phyloP scores from a whole-genome alignment of 2,113 vertebrate species.

The Tragelaphus strepsiceros region DNA sequence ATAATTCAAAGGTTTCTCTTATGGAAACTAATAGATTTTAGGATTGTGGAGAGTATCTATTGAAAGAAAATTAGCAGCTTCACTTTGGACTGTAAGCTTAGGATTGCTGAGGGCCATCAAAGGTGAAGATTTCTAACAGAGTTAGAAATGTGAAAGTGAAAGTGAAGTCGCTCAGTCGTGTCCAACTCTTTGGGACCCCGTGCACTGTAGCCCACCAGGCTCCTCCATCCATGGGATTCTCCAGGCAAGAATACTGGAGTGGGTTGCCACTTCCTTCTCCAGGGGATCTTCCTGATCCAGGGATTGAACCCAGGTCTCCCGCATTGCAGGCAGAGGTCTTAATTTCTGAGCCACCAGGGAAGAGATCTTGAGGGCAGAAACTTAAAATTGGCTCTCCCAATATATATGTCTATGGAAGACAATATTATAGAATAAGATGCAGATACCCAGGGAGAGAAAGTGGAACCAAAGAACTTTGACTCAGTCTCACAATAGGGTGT shows the following conservation, averaged over 20 bases:
- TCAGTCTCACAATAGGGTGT: not conserved
- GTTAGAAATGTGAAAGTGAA: not conserved
- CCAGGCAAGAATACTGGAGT: no score
- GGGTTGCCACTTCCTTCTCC: no score
- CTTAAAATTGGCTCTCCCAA: not conserved
- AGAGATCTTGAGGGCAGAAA: not conserved
- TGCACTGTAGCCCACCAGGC: no score
- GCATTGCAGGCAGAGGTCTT: no score
- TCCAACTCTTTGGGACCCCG: no score
- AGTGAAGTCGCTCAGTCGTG: no score
- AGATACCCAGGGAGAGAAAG: not conserved
- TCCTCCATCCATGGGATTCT: no score
- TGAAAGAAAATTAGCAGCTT: slow-evolving; percentile 5
- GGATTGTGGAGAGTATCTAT: not conserved
- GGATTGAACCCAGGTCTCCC: no score
- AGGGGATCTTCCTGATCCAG: no score
- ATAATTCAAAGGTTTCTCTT: not conserved
- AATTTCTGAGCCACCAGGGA: no score
- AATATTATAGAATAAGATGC: not conserved
- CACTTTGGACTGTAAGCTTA: not conserved
- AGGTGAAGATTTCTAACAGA: not conserved
- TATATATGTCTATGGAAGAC: not conserved
- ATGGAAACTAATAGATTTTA: not conserved
- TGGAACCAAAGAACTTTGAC: not conserved
- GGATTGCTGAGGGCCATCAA: not conserved